phyloP scores from a whole-genome alignment of 2,113 vertebrate genomes.

The Rana temporaria region DNA sequence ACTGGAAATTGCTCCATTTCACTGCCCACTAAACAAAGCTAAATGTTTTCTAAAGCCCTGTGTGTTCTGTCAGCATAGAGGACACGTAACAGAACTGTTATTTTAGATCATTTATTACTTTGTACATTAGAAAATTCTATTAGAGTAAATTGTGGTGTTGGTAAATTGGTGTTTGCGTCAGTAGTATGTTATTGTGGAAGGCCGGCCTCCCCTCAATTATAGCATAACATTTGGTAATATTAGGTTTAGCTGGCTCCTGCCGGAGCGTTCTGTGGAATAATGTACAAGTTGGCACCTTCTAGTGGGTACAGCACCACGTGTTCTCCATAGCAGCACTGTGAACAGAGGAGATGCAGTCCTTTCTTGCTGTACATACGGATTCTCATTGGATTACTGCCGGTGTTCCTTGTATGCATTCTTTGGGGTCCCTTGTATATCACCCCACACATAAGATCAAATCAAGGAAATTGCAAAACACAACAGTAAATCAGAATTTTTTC shows the following conservation, averaged over 20 bases:
- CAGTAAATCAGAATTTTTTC: too few species aligned
- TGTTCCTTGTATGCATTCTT: too few species aligned
- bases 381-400: too few species aligned
- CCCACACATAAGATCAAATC: too few species aligned
- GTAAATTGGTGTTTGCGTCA: not conserved
- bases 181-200: not conserved
- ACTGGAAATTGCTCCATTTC: too few species aligned
- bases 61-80: not conserved
- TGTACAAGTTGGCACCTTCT: not conserved
- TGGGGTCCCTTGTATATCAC: too few species aligned
- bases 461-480: too few species aligned
- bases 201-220: not conserved
- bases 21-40: not conserved
- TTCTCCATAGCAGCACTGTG: too few species aligned
- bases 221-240: not conserved
- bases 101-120: constrained; percentile 35
- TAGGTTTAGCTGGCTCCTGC: constrained; percentile 3
- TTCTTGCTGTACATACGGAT: too few species aligned
- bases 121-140: constrained; percentile 35
- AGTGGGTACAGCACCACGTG: not conserved
- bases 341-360: too few species aligned
- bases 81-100: not conserved
- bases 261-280: constrained; percentile 1
- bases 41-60: not conserved
- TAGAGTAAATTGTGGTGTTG: constrained; percentile 36